These are phyloP conservation scores for Propithecus coquereli DNA, from an alignment of 2,113 vertebrate genomes.

Conservation along the genomic window DNA sequence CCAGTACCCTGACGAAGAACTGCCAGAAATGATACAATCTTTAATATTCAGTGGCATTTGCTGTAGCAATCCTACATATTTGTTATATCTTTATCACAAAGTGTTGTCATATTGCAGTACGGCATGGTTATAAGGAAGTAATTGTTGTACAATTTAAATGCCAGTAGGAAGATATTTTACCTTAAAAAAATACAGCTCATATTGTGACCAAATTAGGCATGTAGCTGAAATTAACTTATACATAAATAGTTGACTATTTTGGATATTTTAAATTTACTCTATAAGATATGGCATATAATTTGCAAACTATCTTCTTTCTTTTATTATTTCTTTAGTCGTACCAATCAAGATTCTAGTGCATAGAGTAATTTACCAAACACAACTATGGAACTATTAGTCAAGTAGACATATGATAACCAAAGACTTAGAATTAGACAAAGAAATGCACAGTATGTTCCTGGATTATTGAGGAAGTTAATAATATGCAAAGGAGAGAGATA, in stretches of 20 bases:
- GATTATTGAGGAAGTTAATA: not conserved
- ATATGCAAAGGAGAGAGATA: not conserved
- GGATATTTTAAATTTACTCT: not conserved
- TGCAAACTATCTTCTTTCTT: not conserved
- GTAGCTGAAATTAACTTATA: not conserved
- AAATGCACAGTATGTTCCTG: not conserved
- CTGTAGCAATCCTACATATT: slow-evolving; percentile 55
- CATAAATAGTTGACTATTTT: not conserved
- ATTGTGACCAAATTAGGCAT: not conserved
- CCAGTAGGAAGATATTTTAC: not conserved
- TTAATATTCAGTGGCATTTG: slow-evolving; percentile 78
- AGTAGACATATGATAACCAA: not conserved
- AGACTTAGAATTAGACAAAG: not conserved
- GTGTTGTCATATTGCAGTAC: slow-evolving; percentile 3
- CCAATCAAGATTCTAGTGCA: not conserved
- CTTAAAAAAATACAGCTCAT: not conserved
- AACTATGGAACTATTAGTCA: not conserved
- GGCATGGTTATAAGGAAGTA: slow-evolving; percentile 48
- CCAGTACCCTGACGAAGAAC: slow-evolving; percentile 64
- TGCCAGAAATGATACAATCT: slow-evolving; percentile 78
- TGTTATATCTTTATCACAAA: slow-evolving; percentile 71
- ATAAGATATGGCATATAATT: not conserved
- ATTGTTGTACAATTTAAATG: slow-evolving; percentile 38
- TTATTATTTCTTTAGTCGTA: not conserved
- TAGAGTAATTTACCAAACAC: not conserved